phyloP scores from a whole-genome alignment of 1,140 invertebrate species.

The Aphelenchoides besseyi region DNA sequence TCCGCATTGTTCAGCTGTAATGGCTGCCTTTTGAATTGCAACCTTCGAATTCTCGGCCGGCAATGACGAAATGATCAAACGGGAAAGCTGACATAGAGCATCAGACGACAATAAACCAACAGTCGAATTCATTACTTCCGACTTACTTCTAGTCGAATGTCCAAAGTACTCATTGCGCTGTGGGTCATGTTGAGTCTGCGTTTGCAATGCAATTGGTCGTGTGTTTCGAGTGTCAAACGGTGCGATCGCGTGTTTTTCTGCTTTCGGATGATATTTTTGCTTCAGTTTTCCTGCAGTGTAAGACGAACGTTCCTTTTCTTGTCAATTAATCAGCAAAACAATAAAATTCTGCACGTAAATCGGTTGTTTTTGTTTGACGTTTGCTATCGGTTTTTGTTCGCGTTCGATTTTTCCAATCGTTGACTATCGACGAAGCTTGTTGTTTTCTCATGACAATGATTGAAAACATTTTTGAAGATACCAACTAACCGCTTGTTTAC shows the following conservation, averaged over 20 bases:
- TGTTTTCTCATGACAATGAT: neutral
- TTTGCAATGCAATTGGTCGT: neutral
- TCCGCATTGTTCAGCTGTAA: neutral
- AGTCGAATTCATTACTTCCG: neutral
- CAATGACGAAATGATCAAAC: neutral
- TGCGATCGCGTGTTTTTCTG: neutral
- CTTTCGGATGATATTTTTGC: neutral
- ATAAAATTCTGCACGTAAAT: neutral
- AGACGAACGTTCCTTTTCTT: neutral
- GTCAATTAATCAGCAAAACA: neutral
- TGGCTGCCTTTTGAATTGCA: neutral
- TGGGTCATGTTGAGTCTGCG: neutral
- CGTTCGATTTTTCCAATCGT: neutral
- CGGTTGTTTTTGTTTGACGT: neutral
- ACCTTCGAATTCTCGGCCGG: neutral
- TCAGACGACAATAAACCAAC: neutral
- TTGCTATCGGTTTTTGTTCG: neutral
- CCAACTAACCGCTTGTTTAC: neutral
- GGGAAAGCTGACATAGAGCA: neutral
- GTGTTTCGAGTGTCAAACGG: constrained; percentile 6
- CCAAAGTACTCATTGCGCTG: neutral
- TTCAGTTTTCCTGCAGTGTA: no score
- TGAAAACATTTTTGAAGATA: no score
- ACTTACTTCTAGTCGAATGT: neutral
- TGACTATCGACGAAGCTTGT: neutral